These are phyloP conservation scores for Drosophila affinis DNA, from an alignment of 2,888 invertebrate species.

Conservation along the genomic window DNA sequence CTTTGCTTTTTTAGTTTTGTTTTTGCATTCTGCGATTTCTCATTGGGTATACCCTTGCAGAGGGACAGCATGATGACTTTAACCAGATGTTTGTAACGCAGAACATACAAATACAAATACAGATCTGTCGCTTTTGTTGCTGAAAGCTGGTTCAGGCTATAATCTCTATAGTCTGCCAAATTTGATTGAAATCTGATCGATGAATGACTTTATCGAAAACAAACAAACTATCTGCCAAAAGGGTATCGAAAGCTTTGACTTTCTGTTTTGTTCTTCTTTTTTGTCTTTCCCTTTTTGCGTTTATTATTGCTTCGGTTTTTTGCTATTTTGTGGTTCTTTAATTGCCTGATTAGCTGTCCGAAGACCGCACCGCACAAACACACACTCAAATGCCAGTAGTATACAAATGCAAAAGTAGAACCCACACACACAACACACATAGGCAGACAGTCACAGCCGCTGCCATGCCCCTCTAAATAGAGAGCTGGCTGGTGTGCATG, in stretches of 20 bases:
- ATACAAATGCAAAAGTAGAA: conserved; percentile 28
- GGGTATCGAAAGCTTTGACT: not conserved
- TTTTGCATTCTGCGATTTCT: conserved; percentile 9
- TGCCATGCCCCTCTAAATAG: conserved; percentile 33
- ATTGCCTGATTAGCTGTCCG: conserved; percentile 52
- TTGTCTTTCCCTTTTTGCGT: conserved; percentile 9
- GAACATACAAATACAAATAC: not conserved
- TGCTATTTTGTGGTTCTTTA: conserved; percentile 50
- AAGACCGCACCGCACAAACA: conserved; percentile 21
- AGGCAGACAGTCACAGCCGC: conserved; percentile 5
- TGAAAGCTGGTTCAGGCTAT: too few species aligned
- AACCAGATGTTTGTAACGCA: not conserved
- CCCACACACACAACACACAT: conserved; percentile 17
- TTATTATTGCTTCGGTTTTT: conserved; percentile 45
- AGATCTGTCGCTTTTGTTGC: too few species aligned
- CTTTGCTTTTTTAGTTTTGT: conserved; percentile 15
- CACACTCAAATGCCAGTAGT: conserved; percentile 5
- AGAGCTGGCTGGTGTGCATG: too few species aligned
- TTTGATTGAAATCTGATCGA: too few species aligned
- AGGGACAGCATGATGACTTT: not conserved
- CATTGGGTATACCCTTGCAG: not conserved
- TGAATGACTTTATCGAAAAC: too few species aligned
- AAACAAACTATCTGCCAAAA: not conserved
- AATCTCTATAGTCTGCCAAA: too few species aligned
- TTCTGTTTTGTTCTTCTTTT: conserved; percentile 33